Percentiles rank a stretch among this genome's conserved stretches.
Conservation (phyloP, 2,797 vertebrate species). For the Adelosebastes latens region DNA sequence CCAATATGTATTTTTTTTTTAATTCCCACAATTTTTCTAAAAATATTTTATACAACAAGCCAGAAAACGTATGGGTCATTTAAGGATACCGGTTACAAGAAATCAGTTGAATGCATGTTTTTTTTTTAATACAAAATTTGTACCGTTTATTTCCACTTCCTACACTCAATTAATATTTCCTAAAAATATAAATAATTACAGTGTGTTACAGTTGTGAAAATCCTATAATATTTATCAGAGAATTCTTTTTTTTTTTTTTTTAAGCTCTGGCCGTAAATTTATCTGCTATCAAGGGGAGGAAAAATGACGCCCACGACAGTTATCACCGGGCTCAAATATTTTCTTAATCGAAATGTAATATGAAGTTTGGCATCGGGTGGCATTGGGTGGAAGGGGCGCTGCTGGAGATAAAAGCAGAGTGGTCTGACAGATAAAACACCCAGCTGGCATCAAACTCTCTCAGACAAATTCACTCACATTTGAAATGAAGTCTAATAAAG, state of each 20-base stretch:
- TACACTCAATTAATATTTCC: neutral
- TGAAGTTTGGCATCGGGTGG: neutral
- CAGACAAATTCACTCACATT: neutral
- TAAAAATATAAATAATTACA: neutral
- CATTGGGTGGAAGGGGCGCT: conserved; percentile 44
- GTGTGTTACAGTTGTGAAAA: neutral
- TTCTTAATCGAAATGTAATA: conserved; percentile 22
- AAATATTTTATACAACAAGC: too few species aligned
- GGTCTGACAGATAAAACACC: conserved; percentile 42
- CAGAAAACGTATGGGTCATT: neutral
- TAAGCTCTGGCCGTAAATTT: neutral
- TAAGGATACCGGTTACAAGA: neutral
- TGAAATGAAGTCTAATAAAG: neutral
- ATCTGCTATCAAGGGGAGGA: conserved; percentile 4
- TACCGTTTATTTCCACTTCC: neutral
- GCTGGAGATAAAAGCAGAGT: conserved; percentile 58
- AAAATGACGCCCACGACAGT: neutral
- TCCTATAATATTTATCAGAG: neutral
- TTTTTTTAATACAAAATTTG: neutral
- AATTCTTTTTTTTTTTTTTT: conserved; percentile 9
- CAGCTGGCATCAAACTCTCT: neutral
- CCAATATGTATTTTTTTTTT: neutral
- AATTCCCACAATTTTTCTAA: neutral
- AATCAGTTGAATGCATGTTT: neutral
- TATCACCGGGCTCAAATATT: conserved; percentile 19